These are phyloP conservation scores for Oncopeltus fasciatus DNA, from an alignment of 1,140 invertebrate species.

Conservation along the genomic window DNA sequence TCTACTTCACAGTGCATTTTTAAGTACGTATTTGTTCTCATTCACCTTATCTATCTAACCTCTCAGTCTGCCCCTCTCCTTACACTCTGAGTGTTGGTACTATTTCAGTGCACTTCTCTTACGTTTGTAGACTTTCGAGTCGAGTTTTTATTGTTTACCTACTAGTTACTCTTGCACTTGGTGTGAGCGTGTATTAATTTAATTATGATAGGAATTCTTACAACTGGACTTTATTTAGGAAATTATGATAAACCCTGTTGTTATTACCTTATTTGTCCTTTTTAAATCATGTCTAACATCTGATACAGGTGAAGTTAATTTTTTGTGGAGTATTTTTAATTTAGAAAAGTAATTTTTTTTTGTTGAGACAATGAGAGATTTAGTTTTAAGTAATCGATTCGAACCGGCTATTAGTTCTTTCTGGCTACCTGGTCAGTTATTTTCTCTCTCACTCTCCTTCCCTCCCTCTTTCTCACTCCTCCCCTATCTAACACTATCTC, in stretches of 20 bases:
- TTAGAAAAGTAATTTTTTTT: not conserved
- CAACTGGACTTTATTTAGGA: not conserved
- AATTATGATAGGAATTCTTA: slow-evolving; percentile 5
- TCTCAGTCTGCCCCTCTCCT: too few species aligned
- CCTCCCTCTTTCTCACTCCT: not conserved
- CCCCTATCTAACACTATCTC: not conserved
- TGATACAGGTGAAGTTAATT: not conserved
- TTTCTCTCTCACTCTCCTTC: not conserved
- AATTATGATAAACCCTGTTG: not conserved
- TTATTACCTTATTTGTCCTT: not conserved
- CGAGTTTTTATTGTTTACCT: too few species aligned
- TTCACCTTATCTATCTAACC: too few species aligned
- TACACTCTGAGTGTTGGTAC: too few species aligned
- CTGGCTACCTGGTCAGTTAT: not conserved
- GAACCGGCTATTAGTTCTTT: not conserved
- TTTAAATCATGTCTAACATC: not conserved
- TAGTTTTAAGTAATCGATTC: not conserved
- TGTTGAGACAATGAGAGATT: not conserved
- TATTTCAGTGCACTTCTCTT: too few species aligned
- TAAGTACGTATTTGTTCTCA: too few species aligned
- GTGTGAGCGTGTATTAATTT: too few species aligned
- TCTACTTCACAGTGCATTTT: too few species aligned
- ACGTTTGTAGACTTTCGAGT: too few species aligned
- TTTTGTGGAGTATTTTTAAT: not conserved
- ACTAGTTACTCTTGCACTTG: not conserved